Evolutionary conservation across 2,888 invertebrate genomes (phyloP).

Genomic region (Drosophila tripunctata): DNA sequence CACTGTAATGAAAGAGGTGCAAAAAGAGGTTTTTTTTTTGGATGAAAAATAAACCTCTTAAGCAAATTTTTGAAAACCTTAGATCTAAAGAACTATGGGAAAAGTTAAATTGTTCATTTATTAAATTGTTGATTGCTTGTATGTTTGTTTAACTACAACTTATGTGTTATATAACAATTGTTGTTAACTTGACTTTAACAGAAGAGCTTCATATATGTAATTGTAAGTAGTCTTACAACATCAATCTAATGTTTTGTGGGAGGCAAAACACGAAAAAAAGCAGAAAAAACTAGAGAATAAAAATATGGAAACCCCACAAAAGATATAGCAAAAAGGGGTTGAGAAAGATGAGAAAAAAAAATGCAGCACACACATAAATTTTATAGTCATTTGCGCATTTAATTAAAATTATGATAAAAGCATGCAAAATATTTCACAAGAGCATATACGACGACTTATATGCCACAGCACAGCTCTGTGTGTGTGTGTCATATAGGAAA

Average conservation of each 20-base stretch:
- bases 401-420: conserved; percentile 76
- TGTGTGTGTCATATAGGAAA: conserved; percentile 28
- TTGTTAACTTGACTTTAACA: neutral
- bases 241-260: conserved; percentile 28
- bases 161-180: neutral
- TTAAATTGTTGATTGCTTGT: too few species aligned
- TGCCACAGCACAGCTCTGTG: conserved; percentile 30
- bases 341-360: conserved; percentile 13
- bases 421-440: conserved; percentile 72
- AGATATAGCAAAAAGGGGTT: neutral
- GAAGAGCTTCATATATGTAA: neutral
- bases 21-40: too few species aligned
- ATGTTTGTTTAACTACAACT: neutral
- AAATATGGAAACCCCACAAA: neutral
- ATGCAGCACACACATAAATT: conserved; percentile 56
- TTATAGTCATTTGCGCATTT: conserved; percentile 73
- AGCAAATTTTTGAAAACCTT: too few species aligned
- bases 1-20: too few species aligned
- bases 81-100: too few species aligned
- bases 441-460: conserved; percentile 46
- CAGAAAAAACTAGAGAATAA: neutral
- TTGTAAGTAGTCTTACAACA: conserved; percentile 21
- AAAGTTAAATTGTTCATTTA: neutral
- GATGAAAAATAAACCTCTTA: too few species aligned
- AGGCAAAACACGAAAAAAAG: neutral